Evolutionary conservation across 2,888 invertebrate species (phyloP).

Genomic region (Lochmaea capreae): DNA sequence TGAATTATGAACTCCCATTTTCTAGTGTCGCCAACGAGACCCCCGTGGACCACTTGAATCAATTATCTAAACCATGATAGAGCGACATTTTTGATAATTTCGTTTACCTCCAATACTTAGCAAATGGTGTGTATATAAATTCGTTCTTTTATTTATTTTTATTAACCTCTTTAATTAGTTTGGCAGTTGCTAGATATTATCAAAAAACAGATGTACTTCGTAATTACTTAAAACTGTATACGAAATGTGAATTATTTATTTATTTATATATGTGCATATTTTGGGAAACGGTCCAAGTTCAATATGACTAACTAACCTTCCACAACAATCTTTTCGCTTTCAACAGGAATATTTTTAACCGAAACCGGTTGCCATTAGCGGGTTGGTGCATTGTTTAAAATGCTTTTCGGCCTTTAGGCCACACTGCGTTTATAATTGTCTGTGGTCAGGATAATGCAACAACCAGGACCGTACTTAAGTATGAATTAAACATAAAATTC

Average conservation of each 20-base stretch:
- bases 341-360: conserved; percentile 24
- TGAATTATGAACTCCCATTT: too few relatives aligned
- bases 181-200: background rate
- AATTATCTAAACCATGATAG: too few relatives aligned
- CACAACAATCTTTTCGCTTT: conserved; percentile 29
- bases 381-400: conserved; percentile 30
- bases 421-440: conserved; percentile 32
- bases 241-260: conserved; percentile 1
- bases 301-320: conserved; percentile 18
- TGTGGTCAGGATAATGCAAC: conserved; percentile 29
- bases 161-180: background rate
- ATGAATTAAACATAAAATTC: background rate
- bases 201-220: background rate
- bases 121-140: background rate
- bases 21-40: too few relatives aligned
- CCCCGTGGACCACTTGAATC: too few relatives aligned
- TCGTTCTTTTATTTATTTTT: background rate
- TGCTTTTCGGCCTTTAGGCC: conserved; percentile 34
- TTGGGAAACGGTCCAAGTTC: conserved; percentile 15
- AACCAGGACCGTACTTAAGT: conserved; percentile 7
- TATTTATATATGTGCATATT: conserved; percentile 6
- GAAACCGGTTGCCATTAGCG: conserved; percentile 4
- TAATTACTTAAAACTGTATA: background rate
- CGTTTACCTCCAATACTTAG: background rate
- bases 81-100: background rate